These are phyloP conservation scores for Trinorchestia longiramus DNA, from an alignment of 1,140 invertebrate species.

Conservation along the genomic window DNA sequence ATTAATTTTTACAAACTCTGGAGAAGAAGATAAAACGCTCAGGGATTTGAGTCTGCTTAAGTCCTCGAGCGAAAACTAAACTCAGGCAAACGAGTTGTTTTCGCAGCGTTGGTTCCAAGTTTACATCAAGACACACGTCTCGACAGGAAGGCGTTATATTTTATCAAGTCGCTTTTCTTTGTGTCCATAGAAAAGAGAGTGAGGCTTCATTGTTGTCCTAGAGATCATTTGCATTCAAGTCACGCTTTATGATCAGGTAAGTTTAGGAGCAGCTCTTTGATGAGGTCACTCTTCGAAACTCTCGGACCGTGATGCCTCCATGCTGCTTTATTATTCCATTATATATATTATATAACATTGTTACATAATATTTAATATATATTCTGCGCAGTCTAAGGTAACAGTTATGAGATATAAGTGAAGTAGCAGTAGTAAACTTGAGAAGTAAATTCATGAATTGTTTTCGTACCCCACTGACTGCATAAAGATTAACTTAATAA, in stretches of 20 bases:
- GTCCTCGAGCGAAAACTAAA: background rate
- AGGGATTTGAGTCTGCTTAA: background rate
- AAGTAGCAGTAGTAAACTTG: too few species aligned
- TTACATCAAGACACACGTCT: background rate
- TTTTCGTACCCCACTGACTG: too few species aligned
- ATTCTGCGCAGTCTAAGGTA: too few species aligned
- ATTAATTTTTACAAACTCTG: background rate
- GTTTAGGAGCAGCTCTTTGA: background rate
- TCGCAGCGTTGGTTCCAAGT: background rate
- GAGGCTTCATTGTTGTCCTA: background rate
- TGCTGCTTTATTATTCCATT: background rate
- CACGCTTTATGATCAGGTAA: conserved; percentile 43
- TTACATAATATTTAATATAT: too few species aligned
- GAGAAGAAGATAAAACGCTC: background rate
- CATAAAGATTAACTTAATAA: too few species aligned
- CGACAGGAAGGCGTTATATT: background rate
- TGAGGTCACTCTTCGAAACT: background rate
- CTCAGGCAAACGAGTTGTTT: background rate
- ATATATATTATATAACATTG: too few species aligned
- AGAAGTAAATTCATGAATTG: too few species aligned
- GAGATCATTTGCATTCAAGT: conserved; percentile 41
- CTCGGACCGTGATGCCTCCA: background rate
- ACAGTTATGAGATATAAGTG: too few species aligned
- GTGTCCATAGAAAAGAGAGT: background rate
- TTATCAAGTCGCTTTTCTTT: background rate